Base-by-base conservation (phyloP, 1,140 invertebrate species). In the Venturia canescens region DNA sequence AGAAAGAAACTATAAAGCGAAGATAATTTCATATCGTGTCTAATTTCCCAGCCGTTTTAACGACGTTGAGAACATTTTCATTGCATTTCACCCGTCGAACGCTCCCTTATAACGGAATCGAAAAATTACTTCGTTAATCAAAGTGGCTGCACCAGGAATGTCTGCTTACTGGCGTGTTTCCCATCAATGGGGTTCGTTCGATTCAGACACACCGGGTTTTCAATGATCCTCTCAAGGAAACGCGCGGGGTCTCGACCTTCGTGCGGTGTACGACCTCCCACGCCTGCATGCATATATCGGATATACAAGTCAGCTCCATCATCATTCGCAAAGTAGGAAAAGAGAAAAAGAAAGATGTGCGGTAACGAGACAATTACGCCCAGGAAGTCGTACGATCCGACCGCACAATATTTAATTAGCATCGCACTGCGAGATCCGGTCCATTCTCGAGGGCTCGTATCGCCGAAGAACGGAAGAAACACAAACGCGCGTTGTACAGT, bases 361-460 rank as follows among this genome's bases (percentile, higher is more conserved):
- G 77, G 60, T 77, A 84, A 85, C 82, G 76, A 85, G 81, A 86
- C 84, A 85, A 86, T 86, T 86, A 86, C 84, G 69, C 69, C 63
- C 79, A 82, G 84, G 82, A 85, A 86, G 82, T 84, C 86, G 75
- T 85, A 86, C 85, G 83, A 86, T 77, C 81, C 21, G 44, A 48
- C 78, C 80, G 81, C 78, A 84, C 82, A 66, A 84, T 83, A 85
- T 84, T 81, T 84, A 86, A 86, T 86, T 86, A 83, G 79, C 83
- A 63, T 80, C 50, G 69, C 27, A 80, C 83, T 69, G 83, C 80
- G 72, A 80, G 76, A 77, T 76, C 67, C 76, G 66, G 31, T 38
- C 53, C 26, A n/a, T 63, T 63, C 60, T 63, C 23, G 23, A 4
- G 1, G 57, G 38, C 57, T 38, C 16, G 3, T 26, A 77, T 11